A percentile compares a stretch with the other conserved stretches of the same genome.
Conservation (phyloP, 37 sponge, comb jelly and placozoan genomes). For the Ephydatia muelleri region DNA sequence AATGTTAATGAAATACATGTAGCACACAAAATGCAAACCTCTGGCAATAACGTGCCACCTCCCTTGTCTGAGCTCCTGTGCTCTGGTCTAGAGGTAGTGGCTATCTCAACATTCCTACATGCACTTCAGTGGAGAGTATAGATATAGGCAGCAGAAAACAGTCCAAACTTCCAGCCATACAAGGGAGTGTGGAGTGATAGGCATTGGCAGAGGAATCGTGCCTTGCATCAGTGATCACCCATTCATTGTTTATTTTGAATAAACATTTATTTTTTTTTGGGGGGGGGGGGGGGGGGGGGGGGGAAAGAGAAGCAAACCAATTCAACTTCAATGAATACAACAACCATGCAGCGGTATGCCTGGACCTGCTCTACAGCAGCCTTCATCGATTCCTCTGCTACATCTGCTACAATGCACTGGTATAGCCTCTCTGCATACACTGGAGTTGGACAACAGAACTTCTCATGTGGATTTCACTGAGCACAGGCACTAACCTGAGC, state of each 20-base stretch:
- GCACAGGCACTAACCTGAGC: too few relatives aligned
- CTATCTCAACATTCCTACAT: background rate
- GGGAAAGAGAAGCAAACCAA: background rate
- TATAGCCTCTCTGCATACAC: too few relatives aligned
- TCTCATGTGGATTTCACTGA: too few relatives aligned
- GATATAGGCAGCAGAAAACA: background rate
- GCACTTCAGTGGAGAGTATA: background rate
- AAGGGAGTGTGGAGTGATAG: slow-evolving; percentile 9
- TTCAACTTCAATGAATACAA: background rate
- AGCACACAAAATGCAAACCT: slow-evolving; percentile 3
- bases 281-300: background rate
- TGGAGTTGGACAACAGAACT: too few relatives aligned
- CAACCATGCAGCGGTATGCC: slow-evolving; percentile 3
- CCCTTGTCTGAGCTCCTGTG: too few relatives aligned
- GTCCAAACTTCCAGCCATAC: slow-evolving; percentile 9
- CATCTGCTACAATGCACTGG: too few relatives aligned
- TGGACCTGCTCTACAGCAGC: too few relatives aligned
- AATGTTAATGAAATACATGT: background rate
- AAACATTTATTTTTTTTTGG: too few relatives aligned
- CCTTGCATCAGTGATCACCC: slow-evolving; percentile 19
- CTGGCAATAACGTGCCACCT: slow-evolving; percentile 1
- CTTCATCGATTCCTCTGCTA: too few relatives aligned
- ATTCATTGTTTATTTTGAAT: background rate
- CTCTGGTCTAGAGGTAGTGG: too few relatives aligned
- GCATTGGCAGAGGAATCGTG: slow-evolving; percentile 15